Base-by-base conservation (phyloP, 2,113 vertebrate species). In the Neoarius graeffei region DNA sequence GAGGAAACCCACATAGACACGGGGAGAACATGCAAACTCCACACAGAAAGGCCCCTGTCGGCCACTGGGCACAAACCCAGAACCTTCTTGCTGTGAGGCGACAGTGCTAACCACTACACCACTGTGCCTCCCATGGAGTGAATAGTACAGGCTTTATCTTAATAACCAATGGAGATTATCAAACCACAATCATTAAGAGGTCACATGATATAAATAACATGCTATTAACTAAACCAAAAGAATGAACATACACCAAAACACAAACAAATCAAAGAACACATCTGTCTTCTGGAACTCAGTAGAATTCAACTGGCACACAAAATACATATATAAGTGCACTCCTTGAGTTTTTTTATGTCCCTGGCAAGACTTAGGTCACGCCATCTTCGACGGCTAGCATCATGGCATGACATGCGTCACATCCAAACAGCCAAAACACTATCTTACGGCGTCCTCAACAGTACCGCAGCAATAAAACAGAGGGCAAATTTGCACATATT, bases 341-440 rank as follows among this genome's bases (percentile, higher is more conserved):
- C 89, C 91, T 93, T 82, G 88, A 83, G 90, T 87, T 95, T 93
- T 94, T 93, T 95, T 94, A 94, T 91, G 93, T 93, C 94, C 93
- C 94, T 94, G 93, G 62, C 19, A 25, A 50, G 30, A 1, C 27
- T 71, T 35, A 20, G 71, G 71, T 74, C 2, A 4, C 71, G 10
- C 71, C 48, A 42, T 25, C 42, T 50, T 8, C 13, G 8, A 50
- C 48, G 52, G 48, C 73, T 52, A 76, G 73, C 9, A 14, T 25
- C 9, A 76, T 42, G 42, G 42, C 4, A 42, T 42, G 42, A 4
- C 42, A 42, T 25, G 48, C 10, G 93, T 79, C 76, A 54, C 25
- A 7, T 79, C 76, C 76, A 52, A 52, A 54, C 74, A 77, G 79
- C 91, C 89, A 91, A 86, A 91, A 91, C 90, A 90, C 83, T 15